These are phyloP conservation scores for Tetragonula clypearis DNA, from an alignment of 1,140 invertebrate species.

Conservation along the genomic window DNA sequence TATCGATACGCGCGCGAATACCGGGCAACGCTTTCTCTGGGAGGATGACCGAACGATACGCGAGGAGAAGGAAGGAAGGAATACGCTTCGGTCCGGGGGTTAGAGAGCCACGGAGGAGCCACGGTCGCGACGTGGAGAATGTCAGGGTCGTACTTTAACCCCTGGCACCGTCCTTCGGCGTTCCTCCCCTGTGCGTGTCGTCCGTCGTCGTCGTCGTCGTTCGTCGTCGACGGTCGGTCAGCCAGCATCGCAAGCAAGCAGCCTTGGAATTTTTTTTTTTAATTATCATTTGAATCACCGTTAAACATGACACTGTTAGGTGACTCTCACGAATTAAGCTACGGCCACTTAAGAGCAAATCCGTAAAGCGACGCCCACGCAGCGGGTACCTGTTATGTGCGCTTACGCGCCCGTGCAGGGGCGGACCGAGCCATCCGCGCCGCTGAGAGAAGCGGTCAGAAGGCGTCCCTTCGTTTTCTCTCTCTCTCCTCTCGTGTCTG, in stretches of 20 bases:
- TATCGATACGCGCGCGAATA: too few relatives aligned
- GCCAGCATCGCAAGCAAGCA: constrained; percentile 42
- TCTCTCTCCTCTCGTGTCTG: neutral
- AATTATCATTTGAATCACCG: constrained; percentile 70
- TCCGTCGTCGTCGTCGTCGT: neutral
- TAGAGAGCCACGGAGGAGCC: constrained; percentile 11
- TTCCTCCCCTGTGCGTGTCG: constrained; percentile 39
- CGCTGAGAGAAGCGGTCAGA: too few relatives aligned
- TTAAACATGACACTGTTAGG: constrained; percentile 63
- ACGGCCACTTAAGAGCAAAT: constrained; percentile 68
- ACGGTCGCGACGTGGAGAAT: constrained; percentile 56
- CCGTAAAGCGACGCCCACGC: constrained; percentile 73
- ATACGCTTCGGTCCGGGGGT: neutral
- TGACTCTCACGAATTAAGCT: constrained; percentile 52
- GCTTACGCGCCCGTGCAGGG: constrained; percentile 54
- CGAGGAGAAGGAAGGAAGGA: neutral
- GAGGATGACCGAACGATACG: neutral
- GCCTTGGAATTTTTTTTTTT: constrained; percentile 64
- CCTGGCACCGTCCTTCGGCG: constrained; percentile 54
- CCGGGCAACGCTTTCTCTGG: neutral
- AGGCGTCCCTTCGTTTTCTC: neutral
- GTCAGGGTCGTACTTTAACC: constrained; percentile 68
- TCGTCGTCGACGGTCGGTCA: constrained; percentile 16
- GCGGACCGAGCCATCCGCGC: constrained; percentile 31
- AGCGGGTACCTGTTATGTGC: constrained; percentile 52